phyloP scores from a whole-genome alignment of 2,113 vertebrate species.

The Esox niger region DNA sequence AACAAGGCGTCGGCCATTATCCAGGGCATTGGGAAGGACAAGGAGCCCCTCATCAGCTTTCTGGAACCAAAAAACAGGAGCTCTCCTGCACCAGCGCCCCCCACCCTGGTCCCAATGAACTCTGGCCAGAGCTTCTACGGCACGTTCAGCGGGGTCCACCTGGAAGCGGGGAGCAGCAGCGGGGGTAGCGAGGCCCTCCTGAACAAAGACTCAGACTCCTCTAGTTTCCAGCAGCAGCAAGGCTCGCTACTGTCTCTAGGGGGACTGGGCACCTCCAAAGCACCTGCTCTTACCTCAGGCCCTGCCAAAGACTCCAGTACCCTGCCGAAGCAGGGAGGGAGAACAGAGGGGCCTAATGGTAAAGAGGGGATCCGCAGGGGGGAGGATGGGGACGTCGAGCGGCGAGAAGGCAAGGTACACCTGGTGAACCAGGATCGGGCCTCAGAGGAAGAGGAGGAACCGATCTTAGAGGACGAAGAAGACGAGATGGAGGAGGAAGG shows the following conservation, averaged over 20 bases:
- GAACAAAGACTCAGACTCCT: conserved; percentile 73
- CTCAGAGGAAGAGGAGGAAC: conserved; percentile 86
- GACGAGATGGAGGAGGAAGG: conserved; percentile 81
- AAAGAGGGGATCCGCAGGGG: conserved; percentile 77
- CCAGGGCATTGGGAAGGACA: conserved; percentile 99
- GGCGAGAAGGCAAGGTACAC: conserved; percentile 61
- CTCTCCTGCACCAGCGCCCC: conserved; percentile 87
- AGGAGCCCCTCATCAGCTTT: conserved; percentile 99
- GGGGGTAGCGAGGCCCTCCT: conserved; percentile 62
- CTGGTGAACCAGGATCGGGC: conserved; percentile 72
- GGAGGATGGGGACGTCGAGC: conserved; percentile 73
- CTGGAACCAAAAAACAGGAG: conserved; percentile 99
- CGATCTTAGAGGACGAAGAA: conserved; percentile 86
- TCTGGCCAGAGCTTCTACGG: conserved; percentile 98
- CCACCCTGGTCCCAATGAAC: conserved; percentile 87
- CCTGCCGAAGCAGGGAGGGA: conserved; percentile 73
- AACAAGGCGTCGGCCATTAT: conserved; percentile 99
- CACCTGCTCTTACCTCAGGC: conserved; percentile 86
- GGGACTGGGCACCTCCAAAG: conserved; percentile 85
- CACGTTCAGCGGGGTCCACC: conserved; percentile 96
- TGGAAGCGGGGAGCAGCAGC: conserved; percentile 83
- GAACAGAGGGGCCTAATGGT: conserved; percentile 74
- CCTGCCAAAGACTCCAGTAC: conserved; percentile 87
- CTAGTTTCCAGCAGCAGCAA: conserved; percentile 70
- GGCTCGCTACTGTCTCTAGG: conserved; percentile 86